These are phyloP conservation scores for Galerucella nymphaeae DNA, from an alignment of 2,888 invertebrate species.

Conservation along the genomic window DNA sequence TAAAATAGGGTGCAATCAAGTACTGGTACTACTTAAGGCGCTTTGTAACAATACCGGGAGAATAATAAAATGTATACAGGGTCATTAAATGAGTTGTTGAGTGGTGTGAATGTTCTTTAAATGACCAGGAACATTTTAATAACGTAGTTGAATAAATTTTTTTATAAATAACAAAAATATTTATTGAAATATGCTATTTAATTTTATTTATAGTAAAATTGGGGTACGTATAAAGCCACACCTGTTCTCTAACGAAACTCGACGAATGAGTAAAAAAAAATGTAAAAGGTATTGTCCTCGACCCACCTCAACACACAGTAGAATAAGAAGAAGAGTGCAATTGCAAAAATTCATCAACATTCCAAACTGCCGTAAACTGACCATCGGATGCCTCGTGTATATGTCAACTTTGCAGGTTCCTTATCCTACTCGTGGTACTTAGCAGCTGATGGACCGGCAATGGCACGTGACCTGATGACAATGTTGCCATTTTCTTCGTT, in stretches of 20 bases:
- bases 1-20: no score
- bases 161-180: no score
- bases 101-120: no score
- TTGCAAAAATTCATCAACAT: slow-evolving; percentile 33
- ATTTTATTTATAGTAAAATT: neutral
- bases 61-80: no score
- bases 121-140: no score
- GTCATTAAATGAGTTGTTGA: no score
- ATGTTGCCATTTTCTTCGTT: neutral
- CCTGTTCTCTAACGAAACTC: neutral
- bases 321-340: slow-evolving; percentile 12
- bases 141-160: no score
- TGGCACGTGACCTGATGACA: slow-evolving; percentile 26
- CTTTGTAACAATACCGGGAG: no score
- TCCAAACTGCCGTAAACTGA: slow-evolving; percentile 31
- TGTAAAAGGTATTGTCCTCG: slow-evolving; percentile 23
- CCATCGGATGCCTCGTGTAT: slow-evolving; percentile 26
- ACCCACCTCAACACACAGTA: slow-evolving; percentile 30
- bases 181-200: neutral
- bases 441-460: slow-evolving; percentile 24
- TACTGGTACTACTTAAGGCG: no score
- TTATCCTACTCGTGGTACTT: slow-evolving; percentile 21
- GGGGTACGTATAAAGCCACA: neutral
- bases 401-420: slow-evolving; percentile 20
- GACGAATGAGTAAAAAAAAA: neutral